Evolutionary conservation across 2,797 vertebrate genomes (phyloP).

Genomic region (Podarcis siculus): DNA sequence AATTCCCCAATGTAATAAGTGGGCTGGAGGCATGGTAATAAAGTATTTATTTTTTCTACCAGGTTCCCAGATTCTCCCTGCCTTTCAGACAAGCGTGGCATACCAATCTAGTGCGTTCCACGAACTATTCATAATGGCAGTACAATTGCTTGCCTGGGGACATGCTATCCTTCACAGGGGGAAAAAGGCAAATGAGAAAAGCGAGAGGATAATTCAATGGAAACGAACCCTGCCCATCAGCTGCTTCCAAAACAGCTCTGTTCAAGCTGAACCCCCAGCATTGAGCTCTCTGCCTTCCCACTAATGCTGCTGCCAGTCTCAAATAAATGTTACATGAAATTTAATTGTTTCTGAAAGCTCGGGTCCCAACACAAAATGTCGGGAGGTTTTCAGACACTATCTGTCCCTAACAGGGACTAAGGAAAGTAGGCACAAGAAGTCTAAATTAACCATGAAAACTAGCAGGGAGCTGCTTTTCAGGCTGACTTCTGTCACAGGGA

Average conservation of each 20-base stretch:
- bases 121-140: background rate
- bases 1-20: background rate
- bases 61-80: background rate
- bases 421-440: conserved; percentile 21
- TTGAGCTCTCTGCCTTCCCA: background rate
- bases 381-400: conserved; percentile 35
- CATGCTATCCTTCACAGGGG: background rate
- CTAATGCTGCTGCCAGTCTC: conserved; percentile 1
- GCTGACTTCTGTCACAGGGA: background rate
- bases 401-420: conserved; percentile 20
- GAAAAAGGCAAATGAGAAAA: background rate
- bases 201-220: background rate
- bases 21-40: background rate
- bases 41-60: background rate
- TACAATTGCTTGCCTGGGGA: background rate
- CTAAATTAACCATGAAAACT: conserved; percentile 41
- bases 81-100: background rate
- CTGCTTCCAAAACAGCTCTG: background rate
- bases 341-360: conserved; percentile 40
- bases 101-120: background rate
- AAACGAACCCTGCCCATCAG: background rate
- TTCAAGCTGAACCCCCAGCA: background rate
- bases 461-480: conserved; percentile 3
- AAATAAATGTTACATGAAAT: conserved; percentile 39
- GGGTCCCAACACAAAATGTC: conserved; percentile 27